Percentiles rank a stretch among this genome's conserved stretches.
These are phyloP conservation scores for Crenuchus spilurus DNA, from an alignment of 2,797 vertebrate species.

Conservation along the genomic window DNA sequence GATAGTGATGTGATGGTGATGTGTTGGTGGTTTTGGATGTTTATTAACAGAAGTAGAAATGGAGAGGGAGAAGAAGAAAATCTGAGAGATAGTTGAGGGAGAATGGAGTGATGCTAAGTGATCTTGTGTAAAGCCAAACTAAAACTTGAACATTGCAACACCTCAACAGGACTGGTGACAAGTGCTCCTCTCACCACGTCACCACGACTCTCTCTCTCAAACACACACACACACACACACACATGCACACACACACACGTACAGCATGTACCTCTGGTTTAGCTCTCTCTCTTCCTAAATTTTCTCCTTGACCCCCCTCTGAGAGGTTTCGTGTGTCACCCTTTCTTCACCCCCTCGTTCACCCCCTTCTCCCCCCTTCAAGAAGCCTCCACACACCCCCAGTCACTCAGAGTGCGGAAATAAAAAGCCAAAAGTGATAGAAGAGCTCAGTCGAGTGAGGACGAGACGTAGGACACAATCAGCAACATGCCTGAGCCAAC, in stretches of 20 bases:
- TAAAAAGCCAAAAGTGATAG: conserved; percentile 50
- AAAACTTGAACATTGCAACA: neutral
- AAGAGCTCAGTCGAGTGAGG: conserved; percentile 34
- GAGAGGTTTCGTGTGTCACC: conserved; percentile 16
- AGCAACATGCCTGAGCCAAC: conserved; percentile 43
- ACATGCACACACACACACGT: neutral
- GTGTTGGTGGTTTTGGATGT: too few species aligned
- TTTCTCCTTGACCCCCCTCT: neutral
- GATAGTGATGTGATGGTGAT: too few species aligned
- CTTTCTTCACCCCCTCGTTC: too few species aligned
- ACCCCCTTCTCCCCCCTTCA: neutral
- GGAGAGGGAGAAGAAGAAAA: neutral
- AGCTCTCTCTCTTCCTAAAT: neutral
- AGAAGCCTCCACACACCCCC: neutral
- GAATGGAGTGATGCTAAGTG: neutral
- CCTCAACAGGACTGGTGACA: neutral
- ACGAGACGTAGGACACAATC: conserved; percentile 28
- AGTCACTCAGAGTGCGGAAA: conserved; percentile 31
- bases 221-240: neutral
- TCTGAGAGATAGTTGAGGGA: neutral
- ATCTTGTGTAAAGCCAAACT: neutral
- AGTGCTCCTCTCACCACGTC: neutral
- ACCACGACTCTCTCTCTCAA: neutral
- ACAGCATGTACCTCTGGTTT: too few species aligned
- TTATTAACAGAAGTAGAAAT: neutral